phyloP scores from a whole-genome alignment of 1,140 invertebrate genomes.

The Drosophila bifasciata region DNA sequence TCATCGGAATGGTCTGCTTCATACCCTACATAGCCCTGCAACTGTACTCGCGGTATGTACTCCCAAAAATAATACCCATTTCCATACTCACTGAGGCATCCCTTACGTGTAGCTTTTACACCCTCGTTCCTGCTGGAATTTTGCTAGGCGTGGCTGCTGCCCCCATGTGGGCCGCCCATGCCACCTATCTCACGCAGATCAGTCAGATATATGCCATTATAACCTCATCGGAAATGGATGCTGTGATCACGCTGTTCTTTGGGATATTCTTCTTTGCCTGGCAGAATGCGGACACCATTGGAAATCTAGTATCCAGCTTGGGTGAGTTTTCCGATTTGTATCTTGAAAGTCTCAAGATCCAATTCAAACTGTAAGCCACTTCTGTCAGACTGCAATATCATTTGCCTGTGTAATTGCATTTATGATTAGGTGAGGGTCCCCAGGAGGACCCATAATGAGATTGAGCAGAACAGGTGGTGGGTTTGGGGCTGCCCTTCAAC shows the following conservation, averaged over 20 bases:
- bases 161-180: conserved; percentile 36
- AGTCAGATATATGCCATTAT: conserved; percentile 31
- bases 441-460: conserved; percentile 3
- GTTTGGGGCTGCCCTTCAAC: conserved; percentile 9
- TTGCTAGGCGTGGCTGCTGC: conserved; percentile 17
- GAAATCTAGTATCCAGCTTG: conserved; percentile 25
- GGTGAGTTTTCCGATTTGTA: conserved; percentile 11
- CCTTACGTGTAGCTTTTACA: conserved; percentile 15
- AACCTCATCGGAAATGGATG: conserved; percentile 6
- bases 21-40: conserved; percentile 95
- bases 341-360: background rate
- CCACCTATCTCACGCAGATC: conserved; percentile 28
- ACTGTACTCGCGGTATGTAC: conserved; percentile 84
- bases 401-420: conserved; percentile 71
- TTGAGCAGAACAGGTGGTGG: no score
- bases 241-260: conserved; percentile 26
- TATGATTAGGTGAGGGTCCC: conserved; percentile 52
- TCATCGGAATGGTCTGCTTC: conserved; percentile 93
- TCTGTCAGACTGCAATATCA: conserved; percentile 23
- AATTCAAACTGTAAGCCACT: background rate
- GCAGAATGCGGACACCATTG: conserved; percentile 29
- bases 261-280: conserved; percentile 30
- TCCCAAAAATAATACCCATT: background rate
- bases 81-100: background rate
- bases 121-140: conserved; percentile 13